Evolutionary conservation across 2,888 invertebrate species (phyloP).

Genomic region (Cordilura impudica): DNA sequence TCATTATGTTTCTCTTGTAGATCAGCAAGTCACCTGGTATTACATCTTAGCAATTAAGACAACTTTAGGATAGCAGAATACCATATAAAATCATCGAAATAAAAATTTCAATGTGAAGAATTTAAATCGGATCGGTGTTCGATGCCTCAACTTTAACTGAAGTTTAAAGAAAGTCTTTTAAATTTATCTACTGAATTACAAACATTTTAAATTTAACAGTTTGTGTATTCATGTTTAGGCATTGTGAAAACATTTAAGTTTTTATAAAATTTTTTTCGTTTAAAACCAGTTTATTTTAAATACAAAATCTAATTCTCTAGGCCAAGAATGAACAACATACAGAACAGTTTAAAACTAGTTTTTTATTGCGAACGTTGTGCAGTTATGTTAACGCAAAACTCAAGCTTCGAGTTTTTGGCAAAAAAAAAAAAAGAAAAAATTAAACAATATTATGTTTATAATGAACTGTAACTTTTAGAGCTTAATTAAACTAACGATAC

Average conservation of each 20-base stretch:
- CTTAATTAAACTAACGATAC: neutral
- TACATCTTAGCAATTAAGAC: neutral
- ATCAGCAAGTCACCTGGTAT: too few relatives aligned
- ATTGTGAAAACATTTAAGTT: slow-evolving; percentile 3
- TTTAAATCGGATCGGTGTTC: too few relatives aligned
- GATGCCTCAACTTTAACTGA: too few relatives aligned
- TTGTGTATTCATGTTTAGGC: neutral
- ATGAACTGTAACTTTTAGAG: neutral
- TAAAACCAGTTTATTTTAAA: slow-evolving; percentile 50
- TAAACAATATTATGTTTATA: neutral
- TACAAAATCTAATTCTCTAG: slow-evolving; percentile 55
- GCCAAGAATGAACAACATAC: slow-evolving; percentile 52
- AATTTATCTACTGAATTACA: too few relatives aligned
- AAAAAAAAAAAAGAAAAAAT: slow-evolving; percentile 2
- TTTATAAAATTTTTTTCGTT: slow-evolving; percentile 5
- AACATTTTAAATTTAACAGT: slow-evolving; percentile 8
- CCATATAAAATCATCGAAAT: too few relatives aligned
- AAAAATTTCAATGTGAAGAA: too few relatives aligned
- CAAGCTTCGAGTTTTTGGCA: slow-evolving; percentile 27
- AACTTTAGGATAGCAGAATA: neutral
- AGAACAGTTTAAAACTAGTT: slow-evolving; percentile 47
- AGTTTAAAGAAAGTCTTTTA: too few relatives aligned
- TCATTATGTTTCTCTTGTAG: too few relatives aligned
- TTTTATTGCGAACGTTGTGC: slow-evolving; percentile 31
- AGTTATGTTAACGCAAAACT: slow-evolving; percentile 33